Evolutionary conservation across 2,888 invertebrate species (phyloP).

Genomic region (Drosophila quinaria): DNA sequence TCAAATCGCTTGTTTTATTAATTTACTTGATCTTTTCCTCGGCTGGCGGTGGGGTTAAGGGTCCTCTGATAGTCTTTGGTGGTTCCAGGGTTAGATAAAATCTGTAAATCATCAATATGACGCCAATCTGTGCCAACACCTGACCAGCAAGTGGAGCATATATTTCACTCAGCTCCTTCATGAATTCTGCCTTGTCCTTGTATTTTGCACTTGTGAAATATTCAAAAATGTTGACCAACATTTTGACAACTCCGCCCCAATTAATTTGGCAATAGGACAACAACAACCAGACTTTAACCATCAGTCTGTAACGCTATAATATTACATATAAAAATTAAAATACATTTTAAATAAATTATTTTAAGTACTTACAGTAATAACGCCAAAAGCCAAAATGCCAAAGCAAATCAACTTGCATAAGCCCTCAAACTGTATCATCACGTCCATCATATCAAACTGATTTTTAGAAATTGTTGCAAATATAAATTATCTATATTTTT

Average conservation of each 20-base stretch:
- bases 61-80: neutral
- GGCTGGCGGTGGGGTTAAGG: neutral
- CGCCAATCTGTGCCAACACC: constrained; percentile 30
- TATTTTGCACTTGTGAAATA: constrained; percentile 19
- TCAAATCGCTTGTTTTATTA: neutral
- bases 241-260: constrained; percentile 9
- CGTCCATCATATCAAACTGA: constrained; percentile 23
- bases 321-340: neutral
- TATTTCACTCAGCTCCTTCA: neutral
- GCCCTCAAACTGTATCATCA: neutral
- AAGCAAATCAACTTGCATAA: constrained; percentile 24
- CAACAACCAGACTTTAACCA: constrained; percentile 34
- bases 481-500: too few relatives aligned
- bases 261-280: constrained; percentile 32
- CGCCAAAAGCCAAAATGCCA: constrained; percentile 26
- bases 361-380: constrained; percentile 36
- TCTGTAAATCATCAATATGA: constrained; percentile 34
- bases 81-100: constrained; percentile 24
- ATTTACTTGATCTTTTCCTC: constrained; percentile 12
- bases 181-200: constrained; percentile 2
- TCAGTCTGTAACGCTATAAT: constrained; percentile 18
- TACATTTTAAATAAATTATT: neutral
- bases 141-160: constrained; percentile 15
- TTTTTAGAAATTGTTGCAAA: neutral
- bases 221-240: neutral